Percentiles rank a stretch among this genome's conserved stretches.
Conservation (phyloP, 2,888 invertebrate genomes). For the Pedicia rivosa region DNA sequence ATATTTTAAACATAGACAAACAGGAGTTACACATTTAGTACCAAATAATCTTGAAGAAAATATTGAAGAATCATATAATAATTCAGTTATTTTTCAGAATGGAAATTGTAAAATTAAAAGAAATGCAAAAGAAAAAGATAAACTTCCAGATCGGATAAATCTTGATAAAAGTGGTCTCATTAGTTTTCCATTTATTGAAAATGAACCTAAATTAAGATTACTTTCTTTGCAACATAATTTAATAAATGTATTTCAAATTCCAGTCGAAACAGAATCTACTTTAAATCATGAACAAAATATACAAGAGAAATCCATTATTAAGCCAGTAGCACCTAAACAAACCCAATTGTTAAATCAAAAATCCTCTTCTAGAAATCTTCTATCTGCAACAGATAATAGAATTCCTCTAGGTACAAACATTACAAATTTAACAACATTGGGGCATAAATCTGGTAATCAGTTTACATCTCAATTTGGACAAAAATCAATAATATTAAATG, state of each 20-base stretch:
- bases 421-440: too few relatives aligned
- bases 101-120: constrained; percentile 44
- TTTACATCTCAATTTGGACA: constrained; percentile 11
- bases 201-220: constrained; percentile 63
- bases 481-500: constrained; percentile 12
- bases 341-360: neutral
- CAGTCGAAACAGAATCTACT: constrained; percentile 17
- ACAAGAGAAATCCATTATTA: neutral
- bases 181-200: constrained; percentile 63
- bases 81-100: constrained; percentile 13
- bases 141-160: constrained; percentile 75
- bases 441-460: neutral
- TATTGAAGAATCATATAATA: neutral
- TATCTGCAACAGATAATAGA: too few relatives aligned
- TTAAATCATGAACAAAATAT: neutral
- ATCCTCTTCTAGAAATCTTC: too few relatives aligned
- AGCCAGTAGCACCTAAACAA: neutral
- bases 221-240: constrained; percentile 87
- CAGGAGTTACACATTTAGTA: neutral
- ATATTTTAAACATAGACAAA: constrained; percentile 16
- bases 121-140: constrained; percentile 59
- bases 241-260: constrained; percentile 39
- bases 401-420: too few relatives aligned
- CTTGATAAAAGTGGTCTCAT: constrained; percentile 71
- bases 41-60: neutral